Conservation (phyloP, 2,113 vertebrate genomes). For the Passer montanus region DNA sequence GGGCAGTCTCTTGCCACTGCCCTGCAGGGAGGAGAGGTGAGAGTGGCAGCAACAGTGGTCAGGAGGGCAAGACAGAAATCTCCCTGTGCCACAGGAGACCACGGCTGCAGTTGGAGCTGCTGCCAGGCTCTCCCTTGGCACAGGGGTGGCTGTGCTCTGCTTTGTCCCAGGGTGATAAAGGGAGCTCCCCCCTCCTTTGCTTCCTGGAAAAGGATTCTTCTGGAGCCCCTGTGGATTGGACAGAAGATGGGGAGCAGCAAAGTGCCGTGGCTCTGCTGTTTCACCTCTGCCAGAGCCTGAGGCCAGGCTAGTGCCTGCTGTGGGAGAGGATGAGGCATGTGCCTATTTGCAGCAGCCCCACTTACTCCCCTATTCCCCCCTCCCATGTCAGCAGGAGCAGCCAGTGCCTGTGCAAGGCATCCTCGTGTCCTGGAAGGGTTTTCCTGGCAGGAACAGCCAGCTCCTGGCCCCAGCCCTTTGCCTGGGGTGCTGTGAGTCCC, state of each 20-base stretch:
- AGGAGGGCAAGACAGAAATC: background rate
- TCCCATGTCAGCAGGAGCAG: background rate
- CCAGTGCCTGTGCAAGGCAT: background rate
- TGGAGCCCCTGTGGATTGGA: too few relatives aligned
- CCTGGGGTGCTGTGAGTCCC: background rate
- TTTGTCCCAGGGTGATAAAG: too few relatives aligned
- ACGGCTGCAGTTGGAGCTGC: background rate
- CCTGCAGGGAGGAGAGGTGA: background rate
- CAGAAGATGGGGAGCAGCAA: background rate
- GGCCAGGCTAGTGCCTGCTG: background rate
- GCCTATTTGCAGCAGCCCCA: background rate
- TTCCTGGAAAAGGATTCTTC: background rate
- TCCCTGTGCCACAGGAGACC: background rate
- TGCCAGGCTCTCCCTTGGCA: background rate
- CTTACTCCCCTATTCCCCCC: background rate
- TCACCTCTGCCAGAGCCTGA: background rate
- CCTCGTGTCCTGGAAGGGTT: accelerated
- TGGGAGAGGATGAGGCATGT: background rate
- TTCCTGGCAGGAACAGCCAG: background rate
- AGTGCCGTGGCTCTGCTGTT: background rate
- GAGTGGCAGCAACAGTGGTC: background rate
- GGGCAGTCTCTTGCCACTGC: accelerated
- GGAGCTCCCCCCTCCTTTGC: background rate
- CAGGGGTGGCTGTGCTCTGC: background rate
- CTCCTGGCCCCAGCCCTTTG: background rate